Conservation (phyloP, 64 coral and sea anemone genomes). For the Montipora cactus region DNA sequence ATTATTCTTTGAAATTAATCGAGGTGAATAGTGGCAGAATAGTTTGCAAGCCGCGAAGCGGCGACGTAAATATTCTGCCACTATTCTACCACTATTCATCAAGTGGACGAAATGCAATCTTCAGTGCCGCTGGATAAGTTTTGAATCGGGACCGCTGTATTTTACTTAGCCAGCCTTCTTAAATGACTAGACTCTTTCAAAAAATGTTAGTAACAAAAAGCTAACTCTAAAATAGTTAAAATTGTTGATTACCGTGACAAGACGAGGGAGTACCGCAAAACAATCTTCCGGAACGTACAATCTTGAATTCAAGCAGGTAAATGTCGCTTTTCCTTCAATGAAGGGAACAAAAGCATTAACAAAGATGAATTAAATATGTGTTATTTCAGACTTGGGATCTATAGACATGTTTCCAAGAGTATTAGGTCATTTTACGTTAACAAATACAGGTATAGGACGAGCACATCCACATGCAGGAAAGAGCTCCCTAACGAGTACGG, state of each 20-base stretch:
- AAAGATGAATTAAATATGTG: conserved; percentile 9
- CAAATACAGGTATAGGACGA: conserved; percentile 17
- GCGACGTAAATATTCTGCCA: too few species aligned
- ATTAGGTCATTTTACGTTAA: conserved; percentile 2
- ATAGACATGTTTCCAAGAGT: neutral
- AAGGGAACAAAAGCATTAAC: neutral
- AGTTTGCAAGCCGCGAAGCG: too few species aligned
- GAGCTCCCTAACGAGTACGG: neutral
- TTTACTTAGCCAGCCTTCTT: too few species aligned
- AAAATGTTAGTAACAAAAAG: too few species aligned
- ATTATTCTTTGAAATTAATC: too few species aligned
- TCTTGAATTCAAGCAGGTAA: neutral
- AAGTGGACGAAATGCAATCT: neutral
- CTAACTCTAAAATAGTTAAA: neutral
- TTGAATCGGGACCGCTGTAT: too few species aligned
- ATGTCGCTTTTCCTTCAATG: neutral
- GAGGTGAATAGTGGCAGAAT: too few species aligned
- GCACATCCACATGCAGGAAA: neutral
- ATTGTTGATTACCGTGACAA: neutral
- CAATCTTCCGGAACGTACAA: neutral
- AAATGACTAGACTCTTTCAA: too few species aligned
- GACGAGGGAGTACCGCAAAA: neutral
- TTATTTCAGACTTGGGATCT: neutral
- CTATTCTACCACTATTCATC: too few species aligned
- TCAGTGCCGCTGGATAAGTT: neutral